Conservation (phyloP, 1,140 invertebrate species). For the Pararge aegeria region DNA sequence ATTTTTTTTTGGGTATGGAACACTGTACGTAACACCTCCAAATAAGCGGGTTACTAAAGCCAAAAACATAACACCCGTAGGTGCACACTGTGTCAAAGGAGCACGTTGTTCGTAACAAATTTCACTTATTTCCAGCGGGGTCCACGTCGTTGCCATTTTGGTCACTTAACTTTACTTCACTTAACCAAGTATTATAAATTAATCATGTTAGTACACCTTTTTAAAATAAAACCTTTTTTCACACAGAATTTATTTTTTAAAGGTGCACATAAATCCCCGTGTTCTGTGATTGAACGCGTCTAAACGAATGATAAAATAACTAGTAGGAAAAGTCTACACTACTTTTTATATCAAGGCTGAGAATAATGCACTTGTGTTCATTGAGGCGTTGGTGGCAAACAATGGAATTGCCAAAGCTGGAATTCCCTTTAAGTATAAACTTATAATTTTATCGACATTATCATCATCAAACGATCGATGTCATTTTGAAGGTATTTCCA, state of each 20-base stretch:
- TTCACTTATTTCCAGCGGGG: constrained; percentile 78
- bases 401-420: background rate
- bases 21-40: constrained; percentile 69
- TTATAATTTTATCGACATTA: too few species aligned
- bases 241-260: constrained; percentile 5
- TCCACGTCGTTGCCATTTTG: constrained; percentile 55
- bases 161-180: background rate
- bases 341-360: constrained; percentile 10
- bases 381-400: background rate
- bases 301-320: constrained; percentile 14
- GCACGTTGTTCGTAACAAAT: constrained; percentile 75
- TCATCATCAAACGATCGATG: too few species aligned
- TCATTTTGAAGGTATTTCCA: too few species aligned
- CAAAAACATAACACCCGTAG: constrained; percentile 80
- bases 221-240: background rate
- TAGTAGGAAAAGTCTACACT: constrained; percentile 2
- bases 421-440: background rate
- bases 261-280: background rate
- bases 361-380: constrained; percentile 9
- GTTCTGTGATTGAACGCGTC: constrained; percentile 14
- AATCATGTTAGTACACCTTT: background rate
- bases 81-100: constrained; percentile 80
- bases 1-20: constrained; percentile 13
- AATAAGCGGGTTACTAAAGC: constrained; percentile 80
- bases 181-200: background rate